Percentiles rank a stretch among this genome's conserved stretches.
Conservation (phyloP, 2,113 vertebrate species). For the Elaphurus davidianus region DNA sequence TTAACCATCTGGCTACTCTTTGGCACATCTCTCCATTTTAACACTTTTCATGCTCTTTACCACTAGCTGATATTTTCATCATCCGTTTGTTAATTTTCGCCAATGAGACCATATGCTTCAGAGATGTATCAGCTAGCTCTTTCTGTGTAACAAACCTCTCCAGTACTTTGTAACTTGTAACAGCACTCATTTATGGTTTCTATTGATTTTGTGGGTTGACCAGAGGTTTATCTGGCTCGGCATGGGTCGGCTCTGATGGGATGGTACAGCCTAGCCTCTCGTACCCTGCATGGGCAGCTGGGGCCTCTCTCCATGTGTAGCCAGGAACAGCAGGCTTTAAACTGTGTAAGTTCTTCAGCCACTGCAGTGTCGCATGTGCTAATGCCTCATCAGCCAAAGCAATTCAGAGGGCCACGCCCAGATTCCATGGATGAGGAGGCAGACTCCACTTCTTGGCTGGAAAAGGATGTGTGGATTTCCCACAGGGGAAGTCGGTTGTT, state of each 20-base stretch:
- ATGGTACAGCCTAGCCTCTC: background rate
- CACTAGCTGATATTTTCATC: background rate
- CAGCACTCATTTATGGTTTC: background rate
- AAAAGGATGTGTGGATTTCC: background rate
- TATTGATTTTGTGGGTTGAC: background rate
- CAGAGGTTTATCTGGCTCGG: background rate
- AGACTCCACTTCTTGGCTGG: background rate
- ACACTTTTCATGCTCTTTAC: background rate
- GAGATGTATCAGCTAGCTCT: background rate
- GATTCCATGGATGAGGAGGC: background rate
- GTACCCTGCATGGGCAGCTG: background rate
- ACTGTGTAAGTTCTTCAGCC: background rate
- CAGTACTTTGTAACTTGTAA: background rate
- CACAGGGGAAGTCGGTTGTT: background rate
- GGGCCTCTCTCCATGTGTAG: background rate
- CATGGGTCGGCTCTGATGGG: background rate
- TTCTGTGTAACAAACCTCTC: background rate
- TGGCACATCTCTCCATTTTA: background rate
- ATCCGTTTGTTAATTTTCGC: background rate
- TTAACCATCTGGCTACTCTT: background rate
- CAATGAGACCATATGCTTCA: accelerated
- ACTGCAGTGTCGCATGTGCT: background rate
- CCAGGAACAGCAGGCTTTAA: background rate
- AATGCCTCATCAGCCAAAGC: background rate
- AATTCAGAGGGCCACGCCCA: background rate